Conservation (phyloP, 2,113 vertebrate species). For the Butorides virescens region DNA sequence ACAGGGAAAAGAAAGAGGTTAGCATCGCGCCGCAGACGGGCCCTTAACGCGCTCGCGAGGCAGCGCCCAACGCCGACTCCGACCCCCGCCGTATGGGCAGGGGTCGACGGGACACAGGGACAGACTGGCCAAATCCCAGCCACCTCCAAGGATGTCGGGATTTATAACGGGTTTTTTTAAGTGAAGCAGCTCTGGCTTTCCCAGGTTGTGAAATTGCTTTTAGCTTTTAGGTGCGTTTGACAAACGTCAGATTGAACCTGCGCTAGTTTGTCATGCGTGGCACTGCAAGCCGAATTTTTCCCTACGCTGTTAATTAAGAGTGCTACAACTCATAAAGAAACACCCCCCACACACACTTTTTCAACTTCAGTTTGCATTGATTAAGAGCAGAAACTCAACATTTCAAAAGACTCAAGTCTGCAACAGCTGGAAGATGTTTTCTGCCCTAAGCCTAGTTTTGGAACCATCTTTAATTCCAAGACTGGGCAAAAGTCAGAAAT, state of each 20-base stretch:
- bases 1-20: conserved; percentile 77
- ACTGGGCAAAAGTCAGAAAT: background rate
- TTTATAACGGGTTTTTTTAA: background rate
- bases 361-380: background rate
- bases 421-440: background rate
- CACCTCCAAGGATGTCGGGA: fast-evolving
- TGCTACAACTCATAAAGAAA: background rate
- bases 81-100: background rate
- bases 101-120: fast-evolving
- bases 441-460: background rate
- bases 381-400: background rate
- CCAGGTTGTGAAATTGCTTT: background rate
- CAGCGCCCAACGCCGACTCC: background rate
- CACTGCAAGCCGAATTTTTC: background rate
- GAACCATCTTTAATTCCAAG: background rate
- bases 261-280: background rate
- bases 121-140: background rate
- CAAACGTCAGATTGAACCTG: background rate
- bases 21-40: conserved; percentile 52
- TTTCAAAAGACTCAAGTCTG: background rate
- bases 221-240: background rate
- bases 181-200: background rate
- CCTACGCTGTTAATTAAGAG: background rate
- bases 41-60: background rate
- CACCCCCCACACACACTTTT: background rate